Evolutionary conservation across 2,113 vertebrate species (phyloP).

Genomic region (Spea multiplicata): DNA sequence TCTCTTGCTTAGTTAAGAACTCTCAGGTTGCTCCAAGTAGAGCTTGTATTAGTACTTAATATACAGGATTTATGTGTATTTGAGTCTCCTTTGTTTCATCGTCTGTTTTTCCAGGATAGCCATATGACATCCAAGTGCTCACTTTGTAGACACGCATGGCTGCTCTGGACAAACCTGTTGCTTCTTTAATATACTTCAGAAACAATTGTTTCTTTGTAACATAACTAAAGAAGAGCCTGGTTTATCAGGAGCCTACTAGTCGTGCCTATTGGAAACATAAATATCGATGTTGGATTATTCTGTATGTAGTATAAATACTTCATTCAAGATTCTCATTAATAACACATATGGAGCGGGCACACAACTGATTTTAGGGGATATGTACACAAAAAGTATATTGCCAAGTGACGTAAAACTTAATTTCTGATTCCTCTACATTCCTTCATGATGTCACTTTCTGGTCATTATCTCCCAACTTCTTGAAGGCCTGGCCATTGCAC

Average conservation of each 20-base stretch:
- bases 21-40: constrained; percentile 58
- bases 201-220: not conserved
- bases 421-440: too few relatives aligned
- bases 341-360: too few relatives aligned
- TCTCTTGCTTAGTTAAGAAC: constrained; percentile 58
- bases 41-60: constrained; percentile 58
- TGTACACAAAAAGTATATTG: too few relatives aligned
- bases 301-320: too few relatives aligned
- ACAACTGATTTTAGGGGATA: too few relatives aligned
- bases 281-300: too few relatives aligned
- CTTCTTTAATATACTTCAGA: not conserved
- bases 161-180: not conserved
- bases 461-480: too few relatives aligned
- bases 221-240: not conserved
- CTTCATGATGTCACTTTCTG: too few relatives aligned
- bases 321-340: too few relatives aligned
- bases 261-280: too few relatives aligned
- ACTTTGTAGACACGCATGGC: not conserved
- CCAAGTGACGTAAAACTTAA: too few relatives aligned
- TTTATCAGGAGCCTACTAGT: not conserved
- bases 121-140: not conserved
- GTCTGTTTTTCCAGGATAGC: not conserved
- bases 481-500: too few relatives aligned
- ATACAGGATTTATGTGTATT: constrained; percentile 53
- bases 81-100: constrained; percentile 29